Evolutionary conservation across 2,888 invertebrate species (phyloP).

Genomic region (Calliscelio sp.): DNA sequence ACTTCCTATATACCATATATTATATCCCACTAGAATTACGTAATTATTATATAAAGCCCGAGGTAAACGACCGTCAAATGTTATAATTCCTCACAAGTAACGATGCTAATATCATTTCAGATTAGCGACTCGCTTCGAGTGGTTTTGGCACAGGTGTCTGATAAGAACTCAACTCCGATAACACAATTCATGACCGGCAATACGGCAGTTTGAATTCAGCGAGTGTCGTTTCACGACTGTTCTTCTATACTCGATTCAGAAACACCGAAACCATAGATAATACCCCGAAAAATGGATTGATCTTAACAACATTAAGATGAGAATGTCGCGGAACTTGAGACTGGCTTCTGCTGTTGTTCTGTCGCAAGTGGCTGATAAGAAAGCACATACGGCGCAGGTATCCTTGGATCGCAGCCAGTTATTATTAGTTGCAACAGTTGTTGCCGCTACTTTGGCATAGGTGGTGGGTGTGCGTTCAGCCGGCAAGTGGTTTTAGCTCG

Average conservation of each 20-base stretch:
- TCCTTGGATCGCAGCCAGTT: slow-evolving; percentile 60
- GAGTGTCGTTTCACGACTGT: no score
- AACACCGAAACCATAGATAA: no score
- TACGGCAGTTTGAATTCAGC: background rate
- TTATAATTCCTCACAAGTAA: no score
- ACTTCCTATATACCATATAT: no score
- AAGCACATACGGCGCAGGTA: slow-evolving; percentile 81
- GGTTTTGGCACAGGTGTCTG: slow-evolving; percentile 39
- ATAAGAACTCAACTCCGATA: slow-evolving; percentile 38
- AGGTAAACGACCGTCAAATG: background rate
- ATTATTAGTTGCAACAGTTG: slow-evolving; percentile 69
- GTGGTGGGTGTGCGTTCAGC: slow-evolving; percentile 50
- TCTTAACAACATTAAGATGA: no score
- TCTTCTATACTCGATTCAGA: no score
- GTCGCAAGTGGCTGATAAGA: slow-evolving; percentile 82
- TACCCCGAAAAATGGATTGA: no score
- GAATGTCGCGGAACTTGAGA: slow-evolving; percentile 72
- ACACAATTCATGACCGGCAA: background rate
- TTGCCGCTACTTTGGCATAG: slow-evolving; percentile 52
- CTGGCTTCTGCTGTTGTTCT: slow-evolving; percentile 78
- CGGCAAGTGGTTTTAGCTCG: slow-evolving; percentile 48
- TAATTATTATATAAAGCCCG: background rate
- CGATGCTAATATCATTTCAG: background rate
- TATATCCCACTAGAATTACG: no score
- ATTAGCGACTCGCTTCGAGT: slow-evolving; percentile 11